Base-by-base conservation (phyloP, 1,140 invertebrate species). In the Caenorhabditis tropicalis region DNA sequence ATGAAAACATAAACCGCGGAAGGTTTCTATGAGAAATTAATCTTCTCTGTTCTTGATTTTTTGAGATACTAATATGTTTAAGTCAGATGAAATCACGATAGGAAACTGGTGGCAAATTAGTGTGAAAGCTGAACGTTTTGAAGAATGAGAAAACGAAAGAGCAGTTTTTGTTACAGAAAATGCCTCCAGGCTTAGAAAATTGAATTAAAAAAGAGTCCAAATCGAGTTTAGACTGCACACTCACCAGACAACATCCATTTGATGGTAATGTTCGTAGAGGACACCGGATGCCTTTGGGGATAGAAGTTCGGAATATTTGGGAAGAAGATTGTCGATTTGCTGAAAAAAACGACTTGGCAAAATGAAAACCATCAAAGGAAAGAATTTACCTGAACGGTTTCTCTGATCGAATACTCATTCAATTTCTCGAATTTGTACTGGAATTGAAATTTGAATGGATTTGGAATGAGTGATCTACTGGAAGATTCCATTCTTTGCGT, bases 261-360 rank as follows among this genome's bases (percentile, higher is more conserved):
- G 36, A 74, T 74, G 65, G n/a, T 74, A 74, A 74, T 74, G 36
- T n/a, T 74, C 65, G 65, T 74, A 74, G 33, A 74, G 65, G 21
- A 74, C 36, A 43, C 65, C 65, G 24, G 10, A 7, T 16, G 36
- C 65, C 24, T 27, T 39, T 43, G 65, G 65, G 15, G n/a, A 43
- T 9, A 74, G 65, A 9, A 4, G 24, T 46, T 46, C 19, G 2
- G 36, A 36, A n/a, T 24, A 74, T 39, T 74, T 74, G 36, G 65
- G 16, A n/a, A 74, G 33, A 2, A 74, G 0, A 4, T 12, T 24
- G 36, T 74, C 65, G n/a, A 74, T 74, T 74, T 31, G 43, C 65
- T 74, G 21, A 43, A 24, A 43, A 43, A 65, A 65, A 9, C 12
- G 12, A 5, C 0, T 2, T 0, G n/a, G n/a, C 15, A 19, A 19